phyloP scores from a whole-genome alignment of 2,113 vertebrate genomes.

The Ascaphus truei region DNA sequence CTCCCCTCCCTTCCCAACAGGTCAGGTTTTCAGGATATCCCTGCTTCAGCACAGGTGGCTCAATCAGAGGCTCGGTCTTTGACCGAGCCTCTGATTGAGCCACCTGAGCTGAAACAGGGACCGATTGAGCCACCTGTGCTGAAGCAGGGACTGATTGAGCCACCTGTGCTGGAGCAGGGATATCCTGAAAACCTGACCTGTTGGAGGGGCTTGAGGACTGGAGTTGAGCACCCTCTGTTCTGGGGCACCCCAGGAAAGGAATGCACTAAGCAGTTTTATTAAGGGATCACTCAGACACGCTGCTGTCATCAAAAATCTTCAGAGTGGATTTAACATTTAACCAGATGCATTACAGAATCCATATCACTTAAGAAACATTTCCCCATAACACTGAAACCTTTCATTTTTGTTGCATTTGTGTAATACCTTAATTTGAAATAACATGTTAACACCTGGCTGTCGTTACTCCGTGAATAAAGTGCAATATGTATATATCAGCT shows the following conservation, averaged over 20 bases:
- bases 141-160: no score
- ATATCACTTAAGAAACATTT: not conserved
- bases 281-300: not conserved
- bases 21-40: no score
- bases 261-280: not conserved
- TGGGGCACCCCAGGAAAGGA: no score
- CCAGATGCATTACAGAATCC: not conserved
- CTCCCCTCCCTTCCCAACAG: no score
- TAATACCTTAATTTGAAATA: slow-evolving; percentile 9
- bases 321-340: slow-evolving; percentile 12
- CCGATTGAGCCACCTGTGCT: no score
- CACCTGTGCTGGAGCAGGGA: no score
- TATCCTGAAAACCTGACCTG: no score
- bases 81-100: no score
- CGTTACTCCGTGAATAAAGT: not conserved
- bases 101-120: no score
- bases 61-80: no score
- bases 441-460: slow-evolving; percentile 15
- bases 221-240: no score
- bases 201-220: not conserved
- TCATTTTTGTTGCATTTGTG: slow-evolving; percentile 18
- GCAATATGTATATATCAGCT: slow-evolving; percentile 1
- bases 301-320: slow-evolving; percentile 13
- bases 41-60: no score
- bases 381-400: slow-evolving; percentile 1